Evolutionary conservation across 2,113 vertebrate species (phyloP).

Genomic region (Corydoras maculifer): DNA sequence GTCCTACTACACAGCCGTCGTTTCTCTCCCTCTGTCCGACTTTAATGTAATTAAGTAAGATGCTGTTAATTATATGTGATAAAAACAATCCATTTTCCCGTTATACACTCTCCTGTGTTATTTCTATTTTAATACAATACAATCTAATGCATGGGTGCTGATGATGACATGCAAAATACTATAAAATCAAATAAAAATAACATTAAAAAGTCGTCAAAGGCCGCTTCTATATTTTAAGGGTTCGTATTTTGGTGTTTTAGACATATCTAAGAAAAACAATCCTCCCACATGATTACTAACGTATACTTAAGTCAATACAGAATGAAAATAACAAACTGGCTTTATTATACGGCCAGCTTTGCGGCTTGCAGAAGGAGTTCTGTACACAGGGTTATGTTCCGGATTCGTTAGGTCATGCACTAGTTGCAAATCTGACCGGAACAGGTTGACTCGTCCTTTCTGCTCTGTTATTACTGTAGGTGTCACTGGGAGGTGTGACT

Average conservation of each 20-base stretch:
- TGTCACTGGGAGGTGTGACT: neutral
- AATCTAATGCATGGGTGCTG: too few relatives aligned
- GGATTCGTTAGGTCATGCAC: slow-evolving; percentile 10
- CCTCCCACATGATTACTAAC: slow-evolving; percentile 32
- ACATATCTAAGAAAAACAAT: slow-evolving; percentile 34
- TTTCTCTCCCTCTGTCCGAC: too few relatives aligned
- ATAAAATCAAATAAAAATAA: too few relatives aligned
- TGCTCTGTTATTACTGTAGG: neutral
- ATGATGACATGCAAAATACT: too few relatives aligned
- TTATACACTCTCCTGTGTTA: too few relatives aligned
- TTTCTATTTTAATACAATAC: too few relatives aligned
- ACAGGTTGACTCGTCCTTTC: neutral
- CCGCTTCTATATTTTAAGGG: too few relatives aligned
- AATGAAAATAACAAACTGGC: slow-evolving; percentile 35
- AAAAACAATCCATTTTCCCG: neutral
- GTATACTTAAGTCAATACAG: slow-evolving; percentile 36
- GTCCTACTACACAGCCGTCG: too few relatives aligned
- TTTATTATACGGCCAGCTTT: slow-evolving; percentile 34
- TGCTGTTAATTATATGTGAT: slow-evolving; percentile 2
- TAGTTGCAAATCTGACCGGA: neutral
- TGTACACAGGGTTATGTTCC: slow-evolving; percentile 25
- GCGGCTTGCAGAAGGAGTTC: slow-evolving; percentile 23
- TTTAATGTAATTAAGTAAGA: slow-evolving; percentile 10
- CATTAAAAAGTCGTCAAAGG: too few relatives aligned
- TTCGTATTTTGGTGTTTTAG: slow-evolving; percentile 24